Base-by-base conservation (phyloP, 2,888 invertebrate species). In the Drosophila acutilabella region DNA sequence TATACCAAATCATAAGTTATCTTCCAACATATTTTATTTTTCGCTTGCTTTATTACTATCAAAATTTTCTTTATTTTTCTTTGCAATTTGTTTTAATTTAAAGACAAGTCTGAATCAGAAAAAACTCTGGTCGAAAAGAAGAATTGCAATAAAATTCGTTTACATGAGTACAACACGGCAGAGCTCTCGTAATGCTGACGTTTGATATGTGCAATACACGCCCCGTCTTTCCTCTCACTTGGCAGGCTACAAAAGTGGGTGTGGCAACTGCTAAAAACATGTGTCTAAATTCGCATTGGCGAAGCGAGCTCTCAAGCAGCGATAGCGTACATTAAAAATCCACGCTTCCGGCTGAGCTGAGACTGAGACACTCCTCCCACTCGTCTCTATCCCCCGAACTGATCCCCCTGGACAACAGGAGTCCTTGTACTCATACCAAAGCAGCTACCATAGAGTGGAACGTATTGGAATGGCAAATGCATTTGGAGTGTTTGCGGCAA, bases 401-500 rank as follows among this genome's bases (percentile, higher is more conserved):
- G 4, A 50, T 18, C 4, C 23, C 23, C 23, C 11, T 23, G n/a
- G 41, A 60, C 64, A 64, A 59, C 11, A 44, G 33, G n/a, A 41
- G 42, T 42, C 41, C 53, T 41, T 23, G 38, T 30, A 13, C 58
- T 23, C 57, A 58, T 54, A 7, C 50, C 42, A 42, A 7, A n/a
- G 14, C 65, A 74, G 70, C 53, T 71, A 60, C 62, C 64, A 62
- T 26, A 18, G 42, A 45, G 33, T 20, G 18, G 20, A 50, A 42
- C 33, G 13, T 52, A 38, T 65, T 41, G 78, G 80, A 57, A 74
- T 77, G 86, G 73, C 78, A 84, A 84, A 88, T 88, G 86, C 88
- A 85, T 88, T 84, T 88, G 82, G 80, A 83, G 83, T 84, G 83
- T 88, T 83, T 84, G 86, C 70, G 88, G 88, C 86, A 83, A 78